Evolutionary conservation across 23 tunicate species (phyloP).

Genomic region (Oikopleura dioica): DNA sequence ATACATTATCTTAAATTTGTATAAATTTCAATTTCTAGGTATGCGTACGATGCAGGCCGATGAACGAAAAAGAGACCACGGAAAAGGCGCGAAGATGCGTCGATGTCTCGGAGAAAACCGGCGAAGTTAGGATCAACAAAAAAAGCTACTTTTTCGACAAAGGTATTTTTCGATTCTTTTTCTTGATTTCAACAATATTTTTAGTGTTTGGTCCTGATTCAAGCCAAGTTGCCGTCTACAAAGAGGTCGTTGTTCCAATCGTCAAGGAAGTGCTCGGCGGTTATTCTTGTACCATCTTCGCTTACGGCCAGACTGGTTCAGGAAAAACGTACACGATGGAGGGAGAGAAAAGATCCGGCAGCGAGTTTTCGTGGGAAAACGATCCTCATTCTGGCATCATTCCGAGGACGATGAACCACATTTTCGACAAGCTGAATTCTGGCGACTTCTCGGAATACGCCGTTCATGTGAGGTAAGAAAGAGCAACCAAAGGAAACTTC

Average conservation of each 20-base stretch:
- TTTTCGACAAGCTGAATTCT: slow-evolving; percentile 38
- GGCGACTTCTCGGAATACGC: slow-evolving; percentile 39
- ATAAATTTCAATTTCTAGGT: background rate
- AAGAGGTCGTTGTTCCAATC: slow-evolving; percentile 32
- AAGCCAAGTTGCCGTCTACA: slow-evolving; percentile 47
- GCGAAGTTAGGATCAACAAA: background rate
- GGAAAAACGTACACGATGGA: slow-evolving; percentile 91
- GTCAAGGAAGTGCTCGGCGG: slow-evolving; percentile 38
- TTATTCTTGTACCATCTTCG: background rate
- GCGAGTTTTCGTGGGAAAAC: slow-evolving; percentile 50
- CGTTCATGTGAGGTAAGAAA: slow-evolving; percentile 59
- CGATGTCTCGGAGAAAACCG: background rate
- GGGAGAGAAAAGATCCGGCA: slow-evolving; percentile 35
- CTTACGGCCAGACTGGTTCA: slow-evolving; percentile 79
- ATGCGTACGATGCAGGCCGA: background rate
- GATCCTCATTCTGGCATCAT: slow-evolving; percentile 79
- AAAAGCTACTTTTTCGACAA: background rate
- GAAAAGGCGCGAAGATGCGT: background rate
- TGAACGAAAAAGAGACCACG: background rate
- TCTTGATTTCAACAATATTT: too few relatives aligned
- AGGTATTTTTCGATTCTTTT: too few relatives aligned
- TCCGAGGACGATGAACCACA: slow-evolving; percentile 57
- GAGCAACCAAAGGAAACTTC: too few relatives aligned
- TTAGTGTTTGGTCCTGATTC: slow-evolving; percentile 44
- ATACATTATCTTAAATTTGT: too few relatives aligned